Conservation (phyloP, 2,113 vertebrate species). For the Tragelaphus buxtoni region DNA sequence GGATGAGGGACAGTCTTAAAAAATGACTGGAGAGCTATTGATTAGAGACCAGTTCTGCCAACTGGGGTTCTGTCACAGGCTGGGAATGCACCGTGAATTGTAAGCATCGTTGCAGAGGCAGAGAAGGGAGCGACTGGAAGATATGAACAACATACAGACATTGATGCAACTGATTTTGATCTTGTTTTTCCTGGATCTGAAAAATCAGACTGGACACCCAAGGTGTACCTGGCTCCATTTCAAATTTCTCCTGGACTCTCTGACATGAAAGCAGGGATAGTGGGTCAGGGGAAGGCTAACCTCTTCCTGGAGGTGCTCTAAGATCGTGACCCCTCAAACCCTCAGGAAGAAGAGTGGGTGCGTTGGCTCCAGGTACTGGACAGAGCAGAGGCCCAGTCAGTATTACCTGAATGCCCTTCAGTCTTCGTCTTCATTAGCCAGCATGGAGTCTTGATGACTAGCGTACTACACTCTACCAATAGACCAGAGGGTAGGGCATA, state of each 20-base stretch:
- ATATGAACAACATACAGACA: too few species aligned
- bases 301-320: not conserved
- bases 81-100: not conserved
- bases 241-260: not conserved
- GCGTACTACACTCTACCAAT: fast-evolving
- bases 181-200: slow-evolving; percentile 12
- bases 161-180: not conserved
- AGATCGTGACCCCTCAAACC: not conserved
- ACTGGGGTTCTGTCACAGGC: not conserved
- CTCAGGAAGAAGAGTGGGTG: not conserved
- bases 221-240: not conserved
- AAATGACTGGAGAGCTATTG: not conserved
- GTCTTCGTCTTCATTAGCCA: not conserved
- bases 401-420: not conserved
- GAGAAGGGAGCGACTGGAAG: not conserved
- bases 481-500: not conserved
- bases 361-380: fast-evolving
- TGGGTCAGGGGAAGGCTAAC: not conserved
- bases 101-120: not conserved
- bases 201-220: not conserved
- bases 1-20: not conserved
- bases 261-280: not conserved
- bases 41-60: not conserved
- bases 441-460: not conserved
- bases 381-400: not conserved